These are phyloP conservation scores for Sinocyclocheilus maitianheensis DNA, from an alignment of 2,113 vertebrate genomes.

Conservation along the genomic window DNA sequence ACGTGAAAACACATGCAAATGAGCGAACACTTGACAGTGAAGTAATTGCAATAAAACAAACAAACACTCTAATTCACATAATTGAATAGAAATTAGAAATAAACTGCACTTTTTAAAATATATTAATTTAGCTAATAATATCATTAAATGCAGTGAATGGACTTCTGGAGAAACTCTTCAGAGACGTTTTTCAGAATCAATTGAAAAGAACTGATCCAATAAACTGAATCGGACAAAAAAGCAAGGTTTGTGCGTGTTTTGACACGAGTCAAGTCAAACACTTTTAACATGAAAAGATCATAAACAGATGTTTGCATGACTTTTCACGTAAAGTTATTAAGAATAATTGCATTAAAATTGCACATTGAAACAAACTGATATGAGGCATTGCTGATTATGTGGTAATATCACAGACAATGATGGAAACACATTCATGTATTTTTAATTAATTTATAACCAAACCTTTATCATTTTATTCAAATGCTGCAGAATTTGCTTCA, in stretches of 20 bases:
- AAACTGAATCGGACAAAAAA: background rate
- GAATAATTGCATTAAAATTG: background rate
- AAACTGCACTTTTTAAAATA: background rate
- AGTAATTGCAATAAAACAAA: background rate
- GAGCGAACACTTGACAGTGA: background rate
- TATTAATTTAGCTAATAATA: background rate
- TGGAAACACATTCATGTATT: too few species aligned
- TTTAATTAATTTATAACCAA: background rate
- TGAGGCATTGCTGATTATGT: background rate
- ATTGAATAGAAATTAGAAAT: background rate
- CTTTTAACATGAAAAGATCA: too few species aligned
- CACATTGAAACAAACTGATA: background rate
- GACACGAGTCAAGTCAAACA: too few species aligned
- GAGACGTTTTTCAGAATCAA: background rate
- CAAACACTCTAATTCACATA: background rate
- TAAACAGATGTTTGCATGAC: background rate
- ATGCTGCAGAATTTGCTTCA: background rate
- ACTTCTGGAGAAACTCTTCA: background rate
- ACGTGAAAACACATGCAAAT: conserved; percentile 6
- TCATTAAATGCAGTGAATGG: background rate
- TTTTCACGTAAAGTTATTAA: background rate
- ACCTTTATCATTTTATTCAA: background rate
- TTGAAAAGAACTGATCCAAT: background rate
- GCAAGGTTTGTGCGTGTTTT: background rate
- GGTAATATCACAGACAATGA: too few species aligned